Evolutionary conservation across 2,888 invertebrate genomes (phyloP), one percentile per base, ranked within the genome.

Genomic region (Phaonia tiefii): DNA sequence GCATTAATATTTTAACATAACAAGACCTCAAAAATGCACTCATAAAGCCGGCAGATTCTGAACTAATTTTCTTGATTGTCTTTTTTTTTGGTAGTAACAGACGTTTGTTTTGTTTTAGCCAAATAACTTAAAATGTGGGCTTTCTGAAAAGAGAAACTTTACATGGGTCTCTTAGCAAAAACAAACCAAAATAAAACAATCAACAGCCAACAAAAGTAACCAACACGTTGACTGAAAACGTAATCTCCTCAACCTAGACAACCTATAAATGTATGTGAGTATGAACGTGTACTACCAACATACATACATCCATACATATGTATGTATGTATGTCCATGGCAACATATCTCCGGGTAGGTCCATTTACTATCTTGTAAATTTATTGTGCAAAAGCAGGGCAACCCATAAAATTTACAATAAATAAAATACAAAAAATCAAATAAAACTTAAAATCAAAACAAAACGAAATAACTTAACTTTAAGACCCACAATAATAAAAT

Each of bases 391-490:
- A 56, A 42, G 54, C 42, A 69, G 54, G 54, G 54, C 69, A 54
- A 69, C 54, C n/a, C 54, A 39, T 49, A 49, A 58, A 67, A 69
- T 60, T 56, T 15, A 56, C 54, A 69, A 54, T 54, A 37, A 31
- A 31, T 31, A 31, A 31, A 31, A 31, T 8, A 8, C 3, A 31
- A 31, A 31, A 54, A 69, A 69, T 13, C 37, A 42, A 60, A 60
- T 49, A 46, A 58, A 67, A 63, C 60, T 69, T 25, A 42, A 56
- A 69, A 54, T 54, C 54, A 54, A 54, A 69, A 69, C 37, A 69
- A 54, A 69, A 75, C 67, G 69, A 75, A 63, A 37, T 15, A 60
- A 46, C 67, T 56, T 67, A 75, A 75, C 67, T 69, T 69, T 75
- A 63, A 75, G 69, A 60, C 37, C 58, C 31, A 71, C 71, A 71